Evolutionary conservation across 1,140 invertebrate genomes (phyloP), one percentile per base, ranked within the genome.

Genomic region (Scaptodrosophila lebanonensis): DNA sequence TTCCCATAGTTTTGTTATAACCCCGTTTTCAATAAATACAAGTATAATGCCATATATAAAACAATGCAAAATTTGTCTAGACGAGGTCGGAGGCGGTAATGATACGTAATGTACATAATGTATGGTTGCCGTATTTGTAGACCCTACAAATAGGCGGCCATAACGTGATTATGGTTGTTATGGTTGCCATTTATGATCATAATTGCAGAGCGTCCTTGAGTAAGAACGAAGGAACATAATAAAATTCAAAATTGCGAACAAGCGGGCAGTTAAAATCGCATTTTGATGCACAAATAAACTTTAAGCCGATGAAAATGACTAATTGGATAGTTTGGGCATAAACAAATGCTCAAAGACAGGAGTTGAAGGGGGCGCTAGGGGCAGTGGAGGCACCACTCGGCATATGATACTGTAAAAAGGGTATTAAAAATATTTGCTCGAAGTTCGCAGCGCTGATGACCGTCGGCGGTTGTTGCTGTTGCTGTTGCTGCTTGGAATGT

Each of bases 321-420:
- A 79, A 79, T 79, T 79, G 73, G 73, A 79, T 75, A 73, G 68
- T 63, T 77, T 73, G 36, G 73, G 69, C 79, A 77, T 53, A 62
- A 67, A 53, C 60, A 57, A 57, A 66, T 30, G 47, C 58, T 64
- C 59, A 20, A 59, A 64, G 30, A 32, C 33, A 22, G 11, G 15
- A 13, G 20, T 8, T 15, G 17, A 42, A 29, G 17, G 13, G 47
- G 38, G 40, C 49, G 20, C 49, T 15, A 44, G 13, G 9, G 9
- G 27, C 32, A 30, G 18, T 16, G 39, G 42, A 47, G 43, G n/a
- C n/a, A n/a, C n/a, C n/a, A n/a, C n/a, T n/a, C n/a, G n/a, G n/a
- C n/a, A n/a, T n/a, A 44, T 49, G 35, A 25, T 47, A 52, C 33
- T 44, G 40, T 63, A 63, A 63, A 58, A 42, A 32, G 27, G 36